Conservation (phyloP, 2,113 vertebrate species). For the Argyrosomus japonicus region DNA sequence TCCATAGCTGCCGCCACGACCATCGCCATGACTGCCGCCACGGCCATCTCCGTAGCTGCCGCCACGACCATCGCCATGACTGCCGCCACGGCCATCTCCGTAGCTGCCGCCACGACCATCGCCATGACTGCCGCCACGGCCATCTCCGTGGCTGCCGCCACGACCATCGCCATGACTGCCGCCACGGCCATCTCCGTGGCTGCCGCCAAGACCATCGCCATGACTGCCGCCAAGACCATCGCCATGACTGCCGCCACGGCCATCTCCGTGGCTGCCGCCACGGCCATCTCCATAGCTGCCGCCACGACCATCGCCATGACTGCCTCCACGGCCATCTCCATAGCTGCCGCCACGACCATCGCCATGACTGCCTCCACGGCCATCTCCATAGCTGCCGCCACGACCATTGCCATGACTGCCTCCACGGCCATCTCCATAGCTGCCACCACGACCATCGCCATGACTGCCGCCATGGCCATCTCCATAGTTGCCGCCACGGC, state of each 20-base stretch:
- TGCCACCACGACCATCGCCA: accelerated
- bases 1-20: accelerated
- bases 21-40: accelerated
- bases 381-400: accelerated
- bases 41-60: accelerated
- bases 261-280: neutral
- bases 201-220: accelerated
- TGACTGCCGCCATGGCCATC: accelerated
- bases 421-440: neutral
- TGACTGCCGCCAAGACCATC: accelerated
- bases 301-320: neutral
- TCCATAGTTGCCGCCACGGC: slow-evolving; percentile 13
- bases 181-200: accelerated
- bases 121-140: neutral
- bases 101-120: neutral
- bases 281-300: accelerated
- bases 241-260: accelerated
- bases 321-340: accelerated
- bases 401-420: neutral
- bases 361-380: accelerated
- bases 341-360: accelerated
- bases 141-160: accelerated
- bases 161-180: neutral
- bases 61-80: neutral
- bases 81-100: slow-evolving; percentile 1